Conservation (phyloP, 2,888 invertebrate genomes). For the Dyspetes luteomarginatus region DNA sequence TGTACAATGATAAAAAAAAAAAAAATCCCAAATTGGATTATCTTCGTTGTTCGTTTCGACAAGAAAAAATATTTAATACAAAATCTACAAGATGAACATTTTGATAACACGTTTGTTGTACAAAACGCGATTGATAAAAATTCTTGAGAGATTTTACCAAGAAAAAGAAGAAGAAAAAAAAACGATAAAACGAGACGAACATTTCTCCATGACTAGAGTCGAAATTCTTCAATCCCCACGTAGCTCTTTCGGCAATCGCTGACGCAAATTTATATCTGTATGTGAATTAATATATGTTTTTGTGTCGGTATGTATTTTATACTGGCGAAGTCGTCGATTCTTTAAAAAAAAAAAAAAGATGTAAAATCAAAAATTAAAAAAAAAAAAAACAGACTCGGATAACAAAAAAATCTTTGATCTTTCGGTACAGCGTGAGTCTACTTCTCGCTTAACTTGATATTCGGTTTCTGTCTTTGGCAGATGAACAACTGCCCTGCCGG, state of each 20-base stretch:
- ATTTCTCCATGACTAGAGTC: slow-evolving; percentile 64
- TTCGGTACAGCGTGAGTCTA: slow-evolving; percentile 27
- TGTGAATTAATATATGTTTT: slow-evolving; percentile 24
- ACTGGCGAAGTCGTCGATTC: slow-evolving; percentile 48
- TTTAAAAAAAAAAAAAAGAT: slow-evolving; percentile 34
- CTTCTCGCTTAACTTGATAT: slow-evolving; percentile 49
- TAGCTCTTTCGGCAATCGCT: slow-evolving; percentile 36
- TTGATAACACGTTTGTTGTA: background rate
- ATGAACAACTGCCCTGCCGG: slow-evolving; percentile 51
- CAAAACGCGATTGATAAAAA: slow-evolving; percentile 9
- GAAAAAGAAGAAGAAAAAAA: slow-evolving; percentile 25
- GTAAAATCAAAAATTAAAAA: slow-evolving; percentile 36
- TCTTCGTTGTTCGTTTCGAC: slow-evolving; percentile 33
- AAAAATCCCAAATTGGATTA: slow-evolving; percentile 37
- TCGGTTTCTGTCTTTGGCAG: slow-evolving; percentile 51
- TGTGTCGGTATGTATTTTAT: slow-evolving; percentile 32
- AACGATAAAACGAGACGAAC: slow-evolving; percentile 48
- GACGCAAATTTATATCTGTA: slow-evolving; percentile 22
- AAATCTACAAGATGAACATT: background rate
- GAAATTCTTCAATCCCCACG: slow-evolving; percentile 57
- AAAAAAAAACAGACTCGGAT: slow-evolving; percentile 16
- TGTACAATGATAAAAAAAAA: slow-evolving; percentile 42
- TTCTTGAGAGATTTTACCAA: slow-evolving; percentile 19
- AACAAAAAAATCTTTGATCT: slow-evolving; percentile 28
- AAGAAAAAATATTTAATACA: slow-evolving; percentile 8